These are phyloP conservation scores for Pomacea canaliculata DNA, from an alignment of 2,888 invertebrate genomes.

Conservation along the genomic window DNA sequence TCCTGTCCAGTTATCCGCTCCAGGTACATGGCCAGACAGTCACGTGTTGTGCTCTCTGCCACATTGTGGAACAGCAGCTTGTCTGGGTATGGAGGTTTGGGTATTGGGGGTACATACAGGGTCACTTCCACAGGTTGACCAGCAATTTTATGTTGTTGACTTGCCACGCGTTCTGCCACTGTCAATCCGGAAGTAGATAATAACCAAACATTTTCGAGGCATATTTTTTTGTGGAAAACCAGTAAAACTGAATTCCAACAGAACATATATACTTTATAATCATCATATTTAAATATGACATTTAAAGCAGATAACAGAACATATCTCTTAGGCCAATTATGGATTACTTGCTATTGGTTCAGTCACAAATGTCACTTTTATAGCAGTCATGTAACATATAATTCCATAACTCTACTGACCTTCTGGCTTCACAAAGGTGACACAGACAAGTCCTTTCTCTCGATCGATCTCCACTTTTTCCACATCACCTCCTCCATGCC, in stretches of 20 bases:
- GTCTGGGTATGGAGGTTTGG: conserved; percentile 10
- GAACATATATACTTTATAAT: too few species aligned
- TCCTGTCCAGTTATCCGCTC: conserved; percentile 20
- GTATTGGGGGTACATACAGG: conserved; percentile 17
- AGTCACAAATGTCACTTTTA: too few species aligned
- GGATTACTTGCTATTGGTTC: too few species aligned
- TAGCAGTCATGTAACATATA: too few species aligned
- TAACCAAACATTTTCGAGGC: too few species aligned
- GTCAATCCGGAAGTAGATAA: neutral
- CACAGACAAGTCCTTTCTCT: conserved; percentile 18
- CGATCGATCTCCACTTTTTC: conserved; percentile 8
- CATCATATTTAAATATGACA: too few species aligned
- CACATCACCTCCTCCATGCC: conserved; percentile 14
- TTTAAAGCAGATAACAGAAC: too few species aligned
- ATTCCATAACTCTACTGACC: neutral
- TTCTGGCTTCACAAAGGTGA: conserved; percentile 10
- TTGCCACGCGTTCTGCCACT: conserved; percentile 10
- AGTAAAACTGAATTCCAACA: too few species aligned
- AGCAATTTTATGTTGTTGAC: neutral
- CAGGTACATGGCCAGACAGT: conserved; percentile 20
- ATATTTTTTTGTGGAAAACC: too few species aligned
- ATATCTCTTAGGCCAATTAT: too few species aligned
- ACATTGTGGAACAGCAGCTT: conserved; percentile 21
- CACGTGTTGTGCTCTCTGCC: conserved; percentile 11
- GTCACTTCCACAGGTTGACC: neutral